phyloP scores from a whole-genome alignment of 2,797 vertebrate species.

The Limnodromus scolopaceus region DNA sequence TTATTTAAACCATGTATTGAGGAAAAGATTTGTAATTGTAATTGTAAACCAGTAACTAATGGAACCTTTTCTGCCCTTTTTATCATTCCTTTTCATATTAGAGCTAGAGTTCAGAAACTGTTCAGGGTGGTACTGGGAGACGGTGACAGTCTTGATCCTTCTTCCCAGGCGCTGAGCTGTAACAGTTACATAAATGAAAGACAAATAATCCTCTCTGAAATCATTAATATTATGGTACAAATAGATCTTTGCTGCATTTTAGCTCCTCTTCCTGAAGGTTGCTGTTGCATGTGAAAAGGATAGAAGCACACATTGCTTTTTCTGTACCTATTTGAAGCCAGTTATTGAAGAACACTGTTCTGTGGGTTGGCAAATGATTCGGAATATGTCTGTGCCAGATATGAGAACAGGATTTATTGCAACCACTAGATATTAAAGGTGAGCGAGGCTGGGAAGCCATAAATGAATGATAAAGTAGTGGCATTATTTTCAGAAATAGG shows the following conservation, averaged over 20 bases:
- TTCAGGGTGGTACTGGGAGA: background rate
- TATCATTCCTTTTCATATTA: background rate
- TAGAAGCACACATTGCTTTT: background rate
- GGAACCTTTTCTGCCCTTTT: background rate
- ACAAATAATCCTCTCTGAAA: background rate
- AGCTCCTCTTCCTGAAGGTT: background rate
- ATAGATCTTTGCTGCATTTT: background rate
- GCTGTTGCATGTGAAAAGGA: background rate
- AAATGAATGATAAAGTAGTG: background rate
- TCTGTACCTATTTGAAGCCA: background rate
- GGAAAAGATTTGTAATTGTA: background rate
- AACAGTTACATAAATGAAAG: background rate
- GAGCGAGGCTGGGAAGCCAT: background rate
- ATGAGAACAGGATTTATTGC: background rate
- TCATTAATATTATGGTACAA: background rate
- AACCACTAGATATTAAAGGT: background rate
- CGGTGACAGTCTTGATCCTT: background rate
- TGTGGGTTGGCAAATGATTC: background rate
- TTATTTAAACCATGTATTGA: background rate
- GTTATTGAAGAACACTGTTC: background rate
- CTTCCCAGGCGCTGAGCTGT: background rate
- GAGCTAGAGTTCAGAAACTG: background rate
- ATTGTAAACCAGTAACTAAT: background rate
- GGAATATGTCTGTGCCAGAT: background rate
- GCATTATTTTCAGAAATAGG: background rate